Conservation (phyloP, 2,888 invertebrate genomes). For the Serripes groenlandicus region DNA sequence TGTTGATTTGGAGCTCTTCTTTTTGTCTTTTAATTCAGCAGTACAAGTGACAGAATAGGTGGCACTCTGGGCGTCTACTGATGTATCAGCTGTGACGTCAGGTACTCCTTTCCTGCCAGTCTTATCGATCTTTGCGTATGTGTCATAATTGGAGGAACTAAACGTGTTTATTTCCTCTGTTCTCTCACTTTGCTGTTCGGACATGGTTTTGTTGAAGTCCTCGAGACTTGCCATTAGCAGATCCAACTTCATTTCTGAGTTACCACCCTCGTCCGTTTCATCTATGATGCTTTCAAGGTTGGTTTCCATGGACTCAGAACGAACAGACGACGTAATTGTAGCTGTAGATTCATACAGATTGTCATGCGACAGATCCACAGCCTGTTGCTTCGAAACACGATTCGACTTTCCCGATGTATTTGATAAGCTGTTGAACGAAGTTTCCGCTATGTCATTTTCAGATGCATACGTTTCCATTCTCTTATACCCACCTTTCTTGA, state of each 20-base stretch:
- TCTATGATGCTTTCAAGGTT: conserved; percentile 38
- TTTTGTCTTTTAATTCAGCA: conserved; percentile 35
- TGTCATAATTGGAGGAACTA: background rate
- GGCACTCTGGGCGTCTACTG: background rate
- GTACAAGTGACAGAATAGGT: conserved; percentile 46
- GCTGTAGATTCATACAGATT: conserved; percentile 61
- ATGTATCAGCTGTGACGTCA: background rate
- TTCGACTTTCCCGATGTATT: background rate
- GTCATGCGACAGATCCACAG: conserved; percentile 34
- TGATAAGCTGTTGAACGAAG: background rate
- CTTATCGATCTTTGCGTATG: conserved; percentile 55
- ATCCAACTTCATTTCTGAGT: background rate
- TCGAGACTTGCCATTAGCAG: conserved; percentile 27
- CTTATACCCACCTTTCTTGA: conserved; percentile 40
- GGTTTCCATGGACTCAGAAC: conserved; percentile 51
- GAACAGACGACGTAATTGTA: conserved; percentile 53
- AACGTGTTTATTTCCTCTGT: background rate
- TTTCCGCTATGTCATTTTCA: conserved; percentile 29
- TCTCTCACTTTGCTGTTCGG: background rate
- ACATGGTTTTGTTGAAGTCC: conserved; percentile 15
- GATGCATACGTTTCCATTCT: conserved; percentile 50
- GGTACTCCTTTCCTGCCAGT: background rate
- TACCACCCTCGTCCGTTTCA: background rate
- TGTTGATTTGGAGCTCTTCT: background rate
- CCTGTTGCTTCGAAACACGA: background rate